Conservation (phyloP, 2,797 vertebrate genomes). For the Scleropages formosus region DNA sequence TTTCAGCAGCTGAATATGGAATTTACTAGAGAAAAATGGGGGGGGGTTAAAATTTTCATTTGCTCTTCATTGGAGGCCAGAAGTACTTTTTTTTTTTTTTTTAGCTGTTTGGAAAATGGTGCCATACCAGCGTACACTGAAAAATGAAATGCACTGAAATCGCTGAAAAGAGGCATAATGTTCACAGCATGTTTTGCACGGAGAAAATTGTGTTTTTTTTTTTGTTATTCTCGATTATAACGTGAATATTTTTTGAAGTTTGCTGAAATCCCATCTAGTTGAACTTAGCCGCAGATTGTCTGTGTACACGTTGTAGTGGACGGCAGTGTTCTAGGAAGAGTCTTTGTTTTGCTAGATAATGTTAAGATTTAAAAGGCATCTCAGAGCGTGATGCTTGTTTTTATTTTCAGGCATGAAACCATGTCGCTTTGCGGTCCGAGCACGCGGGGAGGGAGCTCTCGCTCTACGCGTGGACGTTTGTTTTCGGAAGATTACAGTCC, state of each 20-base stretch:
- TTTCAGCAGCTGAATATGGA: constrained; percentile 43
- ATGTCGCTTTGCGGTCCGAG: constrained; percentile 35
- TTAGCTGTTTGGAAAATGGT: constrained; percentile 30
- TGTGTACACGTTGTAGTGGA: too few species aligned
- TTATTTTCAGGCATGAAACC: constrained; percentile 31
- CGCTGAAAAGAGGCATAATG: background rate
- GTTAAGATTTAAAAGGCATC: constrained; percentile 17
- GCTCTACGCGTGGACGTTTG: constrained; percentile 23
- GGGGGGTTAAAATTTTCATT: constrained; percentile 53
- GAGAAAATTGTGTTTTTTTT: too few species aligned
- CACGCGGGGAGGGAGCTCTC: constrained; percentile 32
- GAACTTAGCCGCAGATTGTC: too few species aligned
- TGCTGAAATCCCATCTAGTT: too few species aligned
- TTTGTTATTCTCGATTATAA: too few species aligned
- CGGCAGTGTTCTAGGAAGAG: too few species aligned
- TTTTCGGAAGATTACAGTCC: constrained; percentile 38
- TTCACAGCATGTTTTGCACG: too few species aligned
- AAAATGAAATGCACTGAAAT: constrained; percentile 16
- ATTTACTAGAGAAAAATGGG: constrained; percentile 49
- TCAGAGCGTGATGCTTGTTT: too few species aligned
- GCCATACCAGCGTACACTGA: background rate
- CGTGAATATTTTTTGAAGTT: too few species aligned
- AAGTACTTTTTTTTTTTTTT: constrained; percentile 29
- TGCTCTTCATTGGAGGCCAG: constrained; percentile 38
- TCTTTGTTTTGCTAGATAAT: too few species aligned